Evolutionary conservation across 2,888 invertebrate genomes (phyloP), one percentile per base, ranked within the genome.

Genomic region (Dryomyza anilis): DNA sequence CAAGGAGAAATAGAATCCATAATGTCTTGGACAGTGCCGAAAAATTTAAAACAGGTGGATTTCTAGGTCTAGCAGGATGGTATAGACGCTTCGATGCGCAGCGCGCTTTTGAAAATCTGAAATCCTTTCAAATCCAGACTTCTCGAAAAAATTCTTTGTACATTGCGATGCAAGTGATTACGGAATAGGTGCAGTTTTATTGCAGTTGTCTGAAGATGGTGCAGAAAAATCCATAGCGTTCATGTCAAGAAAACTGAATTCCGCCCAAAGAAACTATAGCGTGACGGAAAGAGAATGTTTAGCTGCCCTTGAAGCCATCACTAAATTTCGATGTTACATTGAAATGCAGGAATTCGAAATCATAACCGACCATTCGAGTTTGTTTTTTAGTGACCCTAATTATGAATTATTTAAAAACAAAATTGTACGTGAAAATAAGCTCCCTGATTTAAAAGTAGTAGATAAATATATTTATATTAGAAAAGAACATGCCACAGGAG

Each of bases 261-360:
- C 30, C 14, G 67, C 57, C 3, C 55, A 67, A n/a, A 29, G 65
- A 27, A 59, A 61, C 27, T 64, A 64, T 53, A 16, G 55, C 39
- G 39, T 68, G 39, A 50, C 48, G 14, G 52, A 46, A 19, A 29
- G 52, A 16, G 66, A 68, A 29, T 66, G 68, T 14, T 36, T 66
- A 30, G 66, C 66, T 1, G 66, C 58, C 3, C 48, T 68, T 27
- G 27, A 59, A 14, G 29, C 53, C 2, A 60, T 59, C 12, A 62
- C 64, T 46, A 67, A 59, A 16, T 69, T 65, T 36, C 57, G 66
- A 7, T 45, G 45, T 45, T 45, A 45, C 19, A 16, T 45, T 16
- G 45, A 45, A 3, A 45, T 45, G 45, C 45, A 45, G 7, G 45
- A 45, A 19, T 45, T 45, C 19, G 45, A 45, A 1, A 50, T 45